Percentiles rank a stretch among this genome's conserved stretches.
Conservation (phyloP, 2,888 invertebrate genomes). For the Drosophila dives region DNA sequence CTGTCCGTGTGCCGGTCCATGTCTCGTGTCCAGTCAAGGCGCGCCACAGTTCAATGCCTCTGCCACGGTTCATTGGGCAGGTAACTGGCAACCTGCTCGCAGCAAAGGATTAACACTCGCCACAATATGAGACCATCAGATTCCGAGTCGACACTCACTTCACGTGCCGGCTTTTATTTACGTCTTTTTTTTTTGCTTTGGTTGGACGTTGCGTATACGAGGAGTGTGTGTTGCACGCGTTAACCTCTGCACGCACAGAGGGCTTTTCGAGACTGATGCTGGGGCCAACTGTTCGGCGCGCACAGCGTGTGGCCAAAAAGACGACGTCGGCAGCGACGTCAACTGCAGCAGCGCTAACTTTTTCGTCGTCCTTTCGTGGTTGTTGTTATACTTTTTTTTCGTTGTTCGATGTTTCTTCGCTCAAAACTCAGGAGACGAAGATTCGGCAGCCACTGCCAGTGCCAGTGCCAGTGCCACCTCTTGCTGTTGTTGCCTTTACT, state of each 20-base stretch:
- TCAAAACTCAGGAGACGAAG: conserved; percentile 57
- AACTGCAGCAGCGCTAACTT: conserved; percentile 30
- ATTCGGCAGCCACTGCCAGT: conserved; percentile 36
- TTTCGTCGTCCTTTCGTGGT: conserved; percentile 24
- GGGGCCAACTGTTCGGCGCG: conserved; percentile 34
- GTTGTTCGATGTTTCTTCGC: conserved; percentile 51
- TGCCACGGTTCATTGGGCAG: conserved; percentile 69
- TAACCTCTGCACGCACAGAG: conserved; percentile 78
- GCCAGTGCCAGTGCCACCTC: conserved; percentile 24
- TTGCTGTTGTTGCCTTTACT: conserved; percentile 13
- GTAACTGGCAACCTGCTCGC: conserved; percentile 48
- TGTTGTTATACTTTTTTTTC: conserved; percentile 6
- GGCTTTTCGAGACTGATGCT: conserved; percentile 77
- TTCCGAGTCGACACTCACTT: conserved; percentile 48
- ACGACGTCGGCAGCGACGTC: conserved; percentile 24
- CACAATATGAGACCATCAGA: conserved; percentile 10
- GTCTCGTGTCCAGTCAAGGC: conserved; percentile 52
- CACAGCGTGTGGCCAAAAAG: conserved; percentile 45
- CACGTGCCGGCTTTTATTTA: conserved; percentile 45
- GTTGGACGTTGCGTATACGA: conserved; percentile 66
- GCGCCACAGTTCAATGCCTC: conserved; percentile 72
- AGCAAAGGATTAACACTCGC: conserved; percentile 52
- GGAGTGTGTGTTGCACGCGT: conserved; percentile 63
- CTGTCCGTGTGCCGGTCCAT: conserved; percentile 2
- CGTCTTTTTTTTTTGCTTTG: conserved; percentile 43